Evolutionary conservation across 2,797 vertebrate species (phyloP), one percentile per base, ranked within the genome.

Genomic region (Rhinophrynus dorsalis): DNA sequence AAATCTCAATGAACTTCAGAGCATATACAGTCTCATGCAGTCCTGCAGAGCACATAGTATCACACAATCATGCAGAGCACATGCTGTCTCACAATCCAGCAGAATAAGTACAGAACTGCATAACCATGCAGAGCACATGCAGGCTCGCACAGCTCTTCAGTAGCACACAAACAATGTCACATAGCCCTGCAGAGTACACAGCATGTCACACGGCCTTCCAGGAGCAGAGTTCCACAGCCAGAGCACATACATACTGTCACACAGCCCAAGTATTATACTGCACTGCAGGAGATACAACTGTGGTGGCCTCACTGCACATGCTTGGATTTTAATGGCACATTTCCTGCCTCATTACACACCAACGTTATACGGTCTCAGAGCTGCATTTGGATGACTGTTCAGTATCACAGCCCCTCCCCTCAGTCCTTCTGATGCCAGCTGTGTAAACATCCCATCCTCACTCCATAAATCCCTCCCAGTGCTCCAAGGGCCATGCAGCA

Each of bases 301-400:
- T 35, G 69, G 69, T 58, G 69, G 60, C 69, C 69, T 72, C 52
- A 13, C 54, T 51, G 61, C 35, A 58, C 68, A 71, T 33, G 13
- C 70, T 66, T 42, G 62, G 62, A 73, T 73, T 58, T 58, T 73
- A 73, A 73, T 73, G 62, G 70, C 62, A 73, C 47, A 66, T 73
- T 67, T 73, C 70, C 70, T 73, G 70, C 70, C 50, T 73, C 70
- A 73, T 73, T 73, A 73, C 70, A 57, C 70, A 66, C 62, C 47
- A 73, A 73, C 59, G 62, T 73, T 73, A 73, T 66, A 29, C 55
- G 70, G 70, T 67, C 62, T 73, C 40, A 24, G 52, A 50, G 60
- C 60, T 42, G 33, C 60, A 50, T 33, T 56, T 17, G 62, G 68
- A 55, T 73, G 55, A 57, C 37, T 54, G 47, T 54, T 62, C 44